Evolutionary conservation across 2,888 invertebrate genomes (phyloP), one percentile per base, ranked within the genome.

Genomic region (Lordiphosa andalusiaca): DNA sequence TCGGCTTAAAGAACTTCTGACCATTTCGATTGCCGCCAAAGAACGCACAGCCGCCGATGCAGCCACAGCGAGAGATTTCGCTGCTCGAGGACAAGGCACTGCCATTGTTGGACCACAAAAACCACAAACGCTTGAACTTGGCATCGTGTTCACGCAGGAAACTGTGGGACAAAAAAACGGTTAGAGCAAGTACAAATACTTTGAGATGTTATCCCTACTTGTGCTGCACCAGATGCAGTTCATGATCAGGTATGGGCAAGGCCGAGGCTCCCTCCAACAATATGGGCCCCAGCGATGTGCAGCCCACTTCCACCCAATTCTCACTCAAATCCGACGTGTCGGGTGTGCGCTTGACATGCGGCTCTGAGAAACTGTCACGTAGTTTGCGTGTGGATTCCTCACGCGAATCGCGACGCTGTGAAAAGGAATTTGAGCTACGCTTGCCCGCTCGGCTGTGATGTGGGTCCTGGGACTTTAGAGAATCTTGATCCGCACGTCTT

Each of bases 11-110:
- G 90, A 98, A 98, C 70, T 93, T 93, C 9, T 93, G 90, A 0
- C 98, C 98, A 88, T 98, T 97, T 84, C 93, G 92, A 89, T 98
- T 98, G 53, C 93, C 93, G 2, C 98, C 99, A 87, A 99, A 99
- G 90, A 99, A 99, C 9, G 92, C 92, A 86, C 98, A 98, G 0
- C 98, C 98, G 2, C 99, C 99, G 30, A 95, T 94, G 88, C 99
- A 99, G 0, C 98, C 99, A 88, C 99, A 99, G 73, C 95, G 95
- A 0, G 92, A 90, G 71, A 93, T 93, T 2, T 92, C 91, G 16
- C 86, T 85, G 72, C 94, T 93, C 13, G 91, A 91, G 39, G 69
- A 76, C 16, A 84, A 53, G 2, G 82, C 84, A 33, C 54, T 73
- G 33, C 68, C 82, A 58, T 87, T 88, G 13, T 78, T 80, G 0